Base-by-base conservation (phyloP, 2,888 invertebrate genomes). In the Arrhopalites spinosus region DNA sequence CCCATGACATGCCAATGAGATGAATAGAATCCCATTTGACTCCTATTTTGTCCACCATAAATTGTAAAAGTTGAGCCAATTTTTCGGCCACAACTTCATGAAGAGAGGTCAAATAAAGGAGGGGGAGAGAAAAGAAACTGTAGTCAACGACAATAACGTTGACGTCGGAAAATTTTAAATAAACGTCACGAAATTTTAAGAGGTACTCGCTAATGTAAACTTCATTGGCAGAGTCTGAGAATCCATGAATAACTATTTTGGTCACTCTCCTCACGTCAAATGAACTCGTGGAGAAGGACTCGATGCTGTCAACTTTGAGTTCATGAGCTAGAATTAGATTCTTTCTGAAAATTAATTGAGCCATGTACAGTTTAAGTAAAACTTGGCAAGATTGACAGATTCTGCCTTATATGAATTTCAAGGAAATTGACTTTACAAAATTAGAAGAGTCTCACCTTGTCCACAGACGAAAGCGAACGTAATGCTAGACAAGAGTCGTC, bases 71-170 rank as follows among this genome's bases (percentile, higher is more conserved):
- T 71, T 82, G 81, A n/a, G 75, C 79, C 1, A 81, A 25, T 61
- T 78, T 50, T 17, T 74, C 75, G 1, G 77, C 78, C 0, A 79
- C 79, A 30, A 79, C 68, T 64, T 79, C 80, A 30, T 81, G 82
- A 5, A 79, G 36, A 5, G 79, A 78, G 1, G 78, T 78, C 50
- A 76, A 78, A 63, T 79, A 82, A 2, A 77, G 59, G 23, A 77
- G 73, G 13, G 78, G 77, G 0, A 77, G 69, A 2, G 80, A 77
- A 45, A 77, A 75, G 25, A 76, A 53, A 0, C 79, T 74, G 61
- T 78, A 82, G 75, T 82, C 80, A 1, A 81, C 82, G n/a, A 78
- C 77, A 23, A 82, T 75, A 11, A 75, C 56, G 64, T 82, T 82
- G 3, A 79, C 77, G 76, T 82, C 82, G 0, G 74, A 78, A 3